Evolutionary conservation across 2,888 invertebrate genomes (phyloP), one percentile per base, ranked within the genome.

Genomic region (Ceriagrion tenellum): DNA sequence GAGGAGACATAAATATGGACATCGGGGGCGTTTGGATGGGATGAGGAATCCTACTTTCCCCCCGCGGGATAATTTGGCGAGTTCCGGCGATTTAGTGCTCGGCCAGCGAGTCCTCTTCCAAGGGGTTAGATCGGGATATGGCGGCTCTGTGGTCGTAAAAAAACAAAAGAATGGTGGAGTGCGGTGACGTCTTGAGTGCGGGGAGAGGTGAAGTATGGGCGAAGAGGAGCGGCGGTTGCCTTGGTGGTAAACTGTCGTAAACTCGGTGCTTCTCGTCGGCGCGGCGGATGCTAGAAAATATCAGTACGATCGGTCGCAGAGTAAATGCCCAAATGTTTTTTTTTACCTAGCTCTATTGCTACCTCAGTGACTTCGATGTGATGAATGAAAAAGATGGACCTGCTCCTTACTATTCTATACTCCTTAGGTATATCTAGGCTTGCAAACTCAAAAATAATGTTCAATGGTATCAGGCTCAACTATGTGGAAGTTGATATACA

Each of bases 1-100:
- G 35, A 47, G 74, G 93, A 26, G 47, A 47, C 26, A 93, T 63
- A 93, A 40, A 91, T 91, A 90, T 90, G 30, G 55, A 90, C 56
- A 40, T 20, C 6, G 40, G 40, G 18, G 63, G n/a, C 13, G 55
- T 0, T 35, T 6, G 23, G 89, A 56, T 10, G 56, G 59, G 55
- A n/a, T 56, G 23, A 74, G 93, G 69, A 93, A 74, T 93, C 93
- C 69, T 69, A 40, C 47, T 40, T 93, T 69, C 69, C 69, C 69
- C 93, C 93, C 74, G 47, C 40, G 93, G 93, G 93, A 93, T 93
- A 93, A 93, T 93, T 93, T 93, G 93, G 69, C 69, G 93, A 47
- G 69, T 93, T 26, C 93, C 69, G 69, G 69, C 93, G 93, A 93
- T 93, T 93, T 93, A 59, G 93, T 93, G 93, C 69, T 40, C 93